Percentiles rank a stretch among this genome's conserved stretches.
Conservation (phyloP, 2,113 vertebrate genomes). For the Anser cygnoides region DNA sequence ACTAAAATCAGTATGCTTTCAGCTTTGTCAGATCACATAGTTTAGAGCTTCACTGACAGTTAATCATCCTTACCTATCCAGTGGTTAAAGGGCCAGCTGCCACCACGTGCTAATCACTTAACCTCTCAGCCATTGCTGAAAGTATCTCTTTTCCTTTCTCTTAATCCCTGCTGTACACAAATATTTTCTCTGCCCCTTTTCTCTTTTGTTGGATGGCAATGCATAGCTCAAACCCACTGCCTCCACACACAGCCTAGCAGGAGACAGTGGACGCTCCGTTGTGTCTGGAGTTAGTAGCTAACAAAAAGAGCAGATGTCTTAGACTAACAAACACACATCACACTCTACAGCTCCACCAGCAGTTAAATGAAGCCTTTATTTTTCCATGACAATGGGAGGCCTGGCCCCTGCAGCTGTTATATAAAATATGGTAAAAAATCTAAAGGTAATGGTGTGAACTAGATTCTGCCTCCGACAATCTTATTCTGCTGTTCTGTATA, state of each 20-base stretch:
- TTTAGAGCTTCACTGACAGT: slow-evolving; percentile 42
- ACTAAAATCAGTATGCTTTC: slow-evolving; percentile 47
- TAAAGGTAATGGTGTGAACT: slow-evolving; percentile 60
- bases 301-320: slow-evolving; percentile 82
- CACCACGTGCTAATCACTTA: slow-evolving; percentile 57
- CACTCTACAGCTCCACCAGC: slow-evolving; percentile 59
- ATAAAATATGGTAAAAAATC: slow-evolving; percentile 49
- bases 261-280: slow-evolving; percentile 29
- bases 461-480: slow-evolving; percentile 37
- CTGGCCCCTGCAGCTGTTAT: slow-evolving; percentile 65
- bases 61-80: slow-evolving; percentile 37
- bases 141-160: background rate
- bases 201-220: slow-evolving; percentile 35
- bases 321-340: slow-evolving; percentile 81
- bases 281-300: slow-evolving; percentile 74
- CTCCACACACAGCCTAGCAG: slow-evolving; percentile 48
- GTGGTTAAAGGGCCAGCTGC: background rate
- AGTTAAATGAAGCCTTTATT: slow-evolving; percentile 69
- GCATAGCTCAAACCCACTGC: slow-evolving; percentile 38
- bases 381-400: slow-evolving; percentile 72
- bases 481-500: slow-evolving; percentile 30
- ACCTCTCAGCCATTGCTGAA: background rate
- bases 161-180: slow-evolving; percentile 30
- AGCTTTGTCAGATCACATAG: slow-evolving; percentile 29
- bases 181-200: slow-evolving; percentile 64